Base-by-base conservation (phyloP, 2,888 invertebrate genomes). In the Hirudinaria manillensis region DNA sequence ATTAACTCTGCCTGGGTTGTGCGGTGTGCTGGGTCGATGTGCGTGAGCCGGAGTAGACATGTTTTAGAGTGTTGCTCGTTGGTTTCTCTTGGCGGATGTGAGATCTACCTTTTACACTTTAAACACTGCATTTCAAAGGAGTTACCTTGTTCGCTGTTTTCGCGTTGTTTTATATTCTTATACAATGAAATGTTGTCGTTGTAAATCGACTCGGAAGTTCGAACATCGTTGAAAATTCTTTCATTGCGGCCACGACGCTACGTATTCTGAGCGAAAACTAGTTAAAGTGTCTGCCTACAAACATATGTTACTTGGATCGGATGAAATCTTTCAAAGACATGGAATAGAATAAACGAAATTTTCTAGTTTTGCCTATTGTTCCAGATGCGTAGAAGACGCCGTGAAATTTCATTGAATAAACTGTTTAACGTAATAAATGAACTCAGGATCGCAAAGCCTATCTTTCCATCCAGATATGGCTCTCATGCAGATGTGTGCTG, bases 401-500 rank as follows among this genome's bases (percentile, higher is more conserved):
- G 29, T 68, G n/a, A 29, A 36, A 68, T 36, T 34, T 68, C 68
- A 36, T 29, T 32, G 32, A n/a, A 6, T 45, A 56, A 51, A 74
- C 65, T 66, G 36, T 32, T 24, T 66, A 74, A 24, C 66, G 45
- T 36, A 66, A 74, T 74, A 74, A 66, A 74, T 74, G 74, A 74
- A 61, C 74, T 45, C 61, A 53, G 66, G 65, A 74, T 66, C 74
- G 24, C 53, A 74, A 53, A 38, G 74, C 74, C 74, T 74, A 66
- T 74, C 74, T 66, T 66, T 74, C 74, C 27, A 34, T 45, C 74
- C 36, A 66, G 74, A 74, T 74, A 74, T 74, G 74, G 74, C 74
- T 74, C 74, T 74, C 51, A 32, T 74, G 53, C 74, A 74, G 74
- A 56, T 74, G 67, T 66, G 61, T 32, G 3, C 68, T 66, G 29